Evolutionary conservation across 2,888 invertebrate species (phyloP), one percentile per base, ranked within the genome.

Genomic region (Orthonychiurus folsomi): DNA sequence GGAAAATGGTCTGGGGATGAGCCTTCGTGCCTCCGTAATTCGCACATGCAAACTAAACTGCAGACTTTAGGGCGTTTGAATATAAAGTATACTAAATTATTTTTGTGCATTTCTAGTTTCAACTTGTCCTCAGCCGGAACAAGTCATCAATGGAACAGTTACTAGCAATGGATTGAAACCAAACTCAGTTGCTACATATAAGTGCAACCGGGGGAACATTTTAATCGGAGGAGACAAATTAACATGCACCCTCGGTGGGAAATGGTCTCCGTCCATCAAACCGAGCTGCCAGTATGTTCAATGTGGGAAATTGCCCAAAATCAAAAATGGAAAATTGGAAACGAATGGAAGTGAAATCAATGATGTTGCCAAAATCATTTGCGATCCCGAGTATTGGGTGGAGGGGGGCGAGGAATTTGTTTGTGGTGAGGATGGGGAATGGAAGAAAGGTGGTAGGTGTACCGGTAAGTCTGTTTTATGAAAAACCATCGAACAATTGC

Each of bases 21-120:
- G 57, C 91, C 92, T 0, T 82, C 86, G n/a, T 93, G 93, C 76
- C 88, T n/a, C n/a, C n/a, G n/a, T n/a, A n/a, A n/a, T n/a, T 90
- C 80, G 77, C n/a, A n/a, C n/a, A 89, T 89, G 78, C 84, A 83
- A 76, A n/a, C 9, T n/a, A 21, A 47, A 3, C 23, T 1, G 3
- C 55, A 5, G 21, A 26, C 24, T 56, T 18, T 27, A 69, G 69
- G 64, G 56, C 5, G 21, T n/a, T n/a, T n/a, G n/a, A n/a, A n/a
- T n/a, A n/a, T n/a, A n/a, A n/a, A n/a, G n/a, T n/a, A n/a, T n/a
- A n/a, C n/a, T n/a, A n/a, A n/a, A n/a, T n/a, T n/a, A n/a, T n/a
- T n/a, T n/a, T n/a, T n/a, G n/a, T n/a, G n/a, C n/a, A n/a, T n/a
- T n/a, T 55, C 12, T 56, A 56, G 56, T 56, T 23, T 66, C 70